Evolutionary conservation across 2,797 vertebrate species (phyloP).

Genomic region (Anguilla pacifica): DNA sequence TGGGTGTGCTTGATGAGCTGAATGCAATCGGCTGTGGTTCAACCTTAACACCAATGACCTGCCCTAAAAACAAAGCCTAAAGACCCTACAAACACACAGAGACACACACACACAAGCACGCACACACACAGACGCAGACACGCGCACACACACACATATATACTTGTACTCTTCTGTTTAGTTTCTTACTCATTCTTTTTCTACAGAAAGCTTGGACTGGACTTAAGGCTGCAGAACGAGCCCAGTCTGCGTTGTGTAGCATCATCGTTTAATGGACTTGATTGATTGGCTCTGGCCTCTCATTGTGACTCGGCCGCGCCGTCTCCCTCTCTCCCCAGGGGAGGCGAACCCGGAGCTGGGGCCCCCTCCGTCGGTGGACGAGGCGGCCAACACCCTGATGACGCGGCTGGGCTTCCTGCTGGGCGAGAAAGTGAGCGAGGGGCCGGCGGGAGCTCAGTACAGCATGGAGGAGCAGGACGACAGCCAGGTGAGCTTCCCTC

Average conservation of each 20-base stretch:
- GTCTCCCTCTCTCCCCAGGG: conserved; percentile 62
- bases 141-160: too few relatives aligned
- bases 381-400: conserved; percentile 96
- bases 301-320: neutral
- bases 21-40: too few relatives aligned
- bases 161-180: too few relatives aligned
- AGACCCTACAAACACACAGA: neutral
- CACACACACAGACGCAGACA: too few relatives aligned
- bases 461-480: conserved; percentile 84
- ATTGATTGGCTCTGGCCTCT: neutral
- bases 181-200: too few relatives aligned
- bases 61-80: neutral
- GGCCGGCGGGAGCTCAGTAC: conserved; percentile 79
- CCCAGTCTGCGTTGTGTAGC: neutral
- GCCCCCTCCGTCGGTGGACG: conserved; percentile 91
- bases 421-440: conserved; percentile 85
- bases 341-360: conserved; percentile 86
- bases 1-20: too few relatives aligned
- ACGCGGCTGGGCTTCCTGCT: conserved; percentile 94
- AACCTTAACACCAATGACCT: neutral
- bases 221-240: neutral
- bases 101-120: too few relatives aligned
- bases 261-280: neutral
- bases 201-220: too few relatives aligned
- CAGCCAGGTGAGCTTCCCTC: conserved; percentile 76